A percentile compares a stretch with the other conserved stretches of the same genome.
These are phyloP conservation scores for Phrynocephalus guinanensis DNA, from an alignment of 2,797 vertebrate genomes.

Conservation along the genomic window DNA sequence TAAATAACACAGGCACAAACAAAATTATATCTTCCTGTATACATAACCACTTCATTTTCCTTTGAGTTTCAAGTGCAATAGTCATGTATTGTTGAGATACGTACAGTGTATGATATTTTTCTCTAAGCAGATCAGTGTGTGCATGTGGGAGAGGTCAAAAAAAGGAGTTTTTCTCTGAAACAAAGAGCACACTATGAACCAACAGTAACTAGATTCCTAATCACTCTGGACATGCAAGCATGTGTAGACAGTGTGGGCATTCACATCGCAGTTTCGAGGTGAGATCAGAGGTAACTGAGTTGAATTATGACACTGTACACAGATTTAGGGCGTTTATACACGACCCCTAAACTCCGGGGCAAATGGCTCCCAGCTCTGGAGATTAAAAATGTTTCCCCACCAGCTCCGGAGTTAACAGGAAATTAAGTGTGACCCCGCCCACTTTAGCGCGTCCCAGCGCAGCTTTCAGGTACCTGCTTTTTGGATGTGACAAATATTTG, in stretches of 20 bases:
- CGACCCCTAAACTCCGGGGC: no score
- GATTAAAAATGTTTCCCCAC: no score
- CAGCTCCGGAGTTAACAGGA: no score
- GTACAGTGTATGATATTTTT: no score
- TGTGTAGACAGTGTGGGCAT: background rate
- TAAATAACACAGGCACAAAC: background rate
- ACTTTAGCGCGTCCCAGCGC: no score
- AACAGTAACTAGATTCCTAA: background rate
- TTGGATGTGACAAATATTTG: no score
- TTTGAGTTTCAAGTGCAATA: background rate
- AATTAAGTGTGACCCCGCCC: no score
- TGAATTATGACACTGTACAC: background rate
- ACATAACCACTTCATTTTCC: background rate
- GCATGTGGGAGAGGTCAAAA: background rate
- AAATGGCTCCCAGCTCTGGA: no score
- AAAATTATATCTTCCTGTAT: background rate
- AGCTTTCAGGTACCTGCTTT: no score
- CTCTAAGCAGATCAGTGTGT: background rate
- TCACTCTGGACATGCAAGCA: background rate
- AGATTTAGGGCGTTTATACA: background rate
- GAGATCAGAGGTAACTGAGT: background rate
- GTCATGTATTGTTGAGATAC: background rate
- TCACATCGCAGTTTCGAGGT: background rate
- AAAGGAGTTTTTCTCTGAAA: background rate
- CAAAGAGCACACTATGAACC: background rate